These are phyloP conservation scores for Trematomus loennbergii DNA, from an alignment of 2,113 vertebrate species.

Conservation along the genomic window DNA sequence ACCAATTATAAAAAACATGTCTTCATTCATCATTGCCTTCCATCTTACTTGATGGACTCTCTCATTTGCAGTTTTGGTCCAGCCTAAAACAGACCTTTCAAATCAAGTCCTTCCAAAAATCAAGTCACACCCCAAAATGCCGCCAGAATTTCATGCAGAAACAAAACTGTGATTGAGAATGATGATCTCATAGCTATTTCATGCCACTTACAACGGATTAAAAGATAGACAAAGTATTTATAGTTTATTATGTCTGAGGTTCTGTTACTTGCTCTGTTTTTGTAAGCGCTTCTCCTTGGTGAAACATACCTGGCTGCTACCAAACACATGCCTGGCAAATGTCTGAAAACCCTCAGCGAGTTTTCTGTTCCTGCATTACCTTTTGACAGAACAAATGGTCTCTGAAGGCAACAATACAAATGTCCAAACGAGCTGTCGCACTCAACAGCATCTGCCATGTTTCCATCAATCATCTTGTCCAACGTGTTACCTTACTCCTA, in stretches of 20 bases:
- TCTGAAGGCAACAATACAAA: constrained; percentile 63
- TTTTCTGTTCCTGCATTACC: constrained; percentile 35
- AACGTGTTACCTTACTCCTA: constrained; percentile 54
- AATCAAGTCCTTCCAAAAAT: neutral
- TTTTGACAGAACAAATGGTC: constrained; percentile 69
- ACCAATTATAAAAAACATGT: neutral
- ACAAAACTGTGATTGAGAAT: constrained; percentile 30
- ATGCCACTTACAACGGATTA: constrained; percentile 15
- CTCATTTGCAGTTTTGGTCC: neutral
- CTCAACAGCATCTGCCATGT: constrained; percentile 47
- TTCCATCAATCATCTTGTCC: constrained; percentile 53
- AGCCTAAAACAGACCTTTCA: constrained; percentile 1
- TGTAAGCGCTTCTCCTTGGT: constrained; percentile 48
- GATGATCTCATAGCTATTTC: constrained; percentile 19
- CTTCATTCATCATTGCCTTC: neutral
- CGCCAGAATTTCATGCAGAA: constrained; percentile 42
- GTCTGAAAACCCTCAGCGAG: constrained; percentile 41
- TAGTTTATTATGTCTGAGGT: constrained; percentile 34
- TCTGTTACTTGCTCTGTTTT: constrained; percentile 47
- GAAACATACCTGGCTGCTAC: constrained; percentile 54
- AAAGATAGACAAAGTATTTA: constrained; percentile 38
- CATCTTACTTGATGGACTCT: neutral
- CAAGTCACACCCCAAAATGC: constrained; percentile 5
- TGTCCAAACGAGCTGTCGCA: constrained; percentile 56
- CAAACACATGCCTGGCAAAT: constrained; percentile 55